Conservation (phyloP, 1,140 invertebrate species). For the Phenacoccus solenopsis region DNA sequence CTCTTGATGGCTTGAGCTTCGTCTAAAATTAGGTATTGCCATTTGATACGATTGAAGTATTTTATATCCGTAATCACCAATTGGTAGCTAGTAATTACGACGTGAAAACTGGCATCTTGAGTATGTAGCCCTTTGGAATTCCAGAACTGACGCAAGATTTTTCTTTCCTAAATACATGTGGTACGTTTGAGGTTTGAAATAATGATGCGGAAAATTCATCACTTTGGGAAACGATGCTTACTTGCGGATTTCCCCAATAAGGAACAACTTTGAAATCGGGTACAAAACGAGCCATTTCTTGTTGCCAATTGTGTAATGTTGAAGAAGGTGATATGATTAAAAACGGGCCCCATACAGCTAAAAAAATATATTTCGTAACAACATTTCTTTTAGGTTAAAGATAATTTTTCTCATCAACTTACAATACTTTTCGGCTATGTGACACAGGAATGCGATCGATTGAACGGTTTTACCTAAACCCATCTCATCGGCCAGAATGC, state of each 20-base stretch:
- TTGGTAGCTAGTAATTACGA: conserved; percentile 93
- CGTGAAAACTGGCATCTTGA: conserved; percentile 83
- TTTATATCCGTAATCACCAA: conserved; percentile 89
- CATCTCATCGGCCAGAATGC: conserved; percentile 92
- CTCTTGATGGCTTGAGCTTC: conserved; percentile 96
- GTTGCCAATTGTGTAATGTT: conserved; percentile 95
- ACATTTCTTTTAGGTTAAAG: background rate
- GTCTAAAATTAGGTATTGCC: conserved; percentile 96
- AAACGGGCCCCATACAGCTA: conserved; percentile 90
- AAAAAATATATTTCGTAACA: conserved; percentile 51
- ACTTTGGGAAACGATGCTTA: conserved; percentile 66
- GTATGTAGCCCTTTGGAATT: conserved; percentile 83
- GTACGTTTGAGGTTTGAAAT: conserved; percentile 42
- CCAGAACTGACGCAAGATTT: conserved; percentile 93
- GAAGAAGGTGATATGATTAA: conserved; percentile 90
- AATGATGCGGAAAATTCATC: conserved; percentile 38
- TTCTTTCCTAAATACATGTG: conserved; percentile 74
- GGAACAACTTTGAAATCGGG: conserved; percentile 88
- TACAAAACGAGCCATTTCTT: conserved; percentile 87
- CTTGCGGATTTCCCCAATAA: conserved; percentile 71
- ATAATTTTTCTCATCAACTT: conserved; percentile 33
- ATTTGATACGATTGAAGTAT: conserved; percentile 91
- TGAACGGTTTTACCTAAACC: conserved; percentile 96
- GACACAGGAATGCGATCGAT: conserved; percentile 88
- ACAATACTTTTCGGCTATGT: conserved; percentile 79